phyloP scores from a whole-genome alignment of 2,113 vertebrate genomes.

The Pachycephala philippinensis region DNA sequence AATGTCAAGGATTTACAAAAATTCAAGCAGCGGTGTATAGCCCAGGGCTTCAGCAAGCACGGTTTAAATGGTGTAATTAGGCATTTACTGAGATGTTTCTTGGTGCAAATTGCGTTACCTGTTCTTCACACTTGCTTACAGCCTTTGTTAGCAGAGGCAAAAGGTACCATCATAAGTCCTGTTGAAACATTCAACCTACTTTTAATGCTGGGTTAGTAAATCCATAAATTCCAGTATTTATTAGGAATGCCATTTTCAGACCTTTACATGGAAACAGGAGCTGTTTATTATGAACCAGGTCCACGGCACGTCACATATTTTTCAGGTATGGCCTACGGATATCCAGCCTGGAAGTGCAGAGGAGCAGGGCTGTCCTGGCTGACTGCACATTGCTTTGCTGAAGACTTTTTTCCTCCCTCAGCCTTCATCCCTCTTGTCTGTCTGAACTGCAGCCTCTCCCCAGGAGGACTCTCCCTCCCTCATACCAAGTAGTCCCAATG shows the following conservation, averaged over 20 bases:
- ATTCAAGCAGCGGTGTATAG: neutral
- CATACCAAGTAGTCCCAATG: neutral
- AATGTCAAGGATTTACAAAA: conserved; percentile 9
- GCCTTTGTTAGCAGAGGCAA: neutral
- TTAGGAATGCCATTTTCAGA: neutral
- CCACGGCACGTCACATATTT: neutral
- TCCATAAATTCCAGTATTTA: neutral
- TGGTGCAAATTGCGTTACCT: conserved; percentile 10
- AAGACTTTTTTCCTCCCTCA: neutral
- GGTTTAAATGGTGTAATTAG: conserved; percentile 8
- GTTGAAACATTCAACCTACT: neutral
- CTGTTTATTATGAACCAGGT: neutral
- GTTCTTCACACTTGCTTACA: neutral
- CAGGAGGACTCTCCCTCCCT: neutral
- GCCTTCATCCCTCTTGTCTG: neutral
- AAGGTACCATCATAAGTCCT: neutral
- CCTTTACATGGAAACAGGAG: neutral
- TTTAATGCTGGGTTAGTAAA: neutral
- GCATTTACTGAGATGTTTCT: neutral
- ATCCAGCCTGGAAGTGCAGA: neutral
- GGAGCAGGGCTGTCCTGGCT: neutral
- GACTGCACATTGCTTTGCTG: neutral
- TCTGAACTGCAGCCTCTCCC: neutral
- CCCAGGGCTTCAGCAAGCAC: neutral
- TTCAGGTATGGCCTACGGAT: neutral